Base-by-base conservation (phyloP, 2,888 invertebrate species). In the Sphaerophoria taeniata region DNA sequence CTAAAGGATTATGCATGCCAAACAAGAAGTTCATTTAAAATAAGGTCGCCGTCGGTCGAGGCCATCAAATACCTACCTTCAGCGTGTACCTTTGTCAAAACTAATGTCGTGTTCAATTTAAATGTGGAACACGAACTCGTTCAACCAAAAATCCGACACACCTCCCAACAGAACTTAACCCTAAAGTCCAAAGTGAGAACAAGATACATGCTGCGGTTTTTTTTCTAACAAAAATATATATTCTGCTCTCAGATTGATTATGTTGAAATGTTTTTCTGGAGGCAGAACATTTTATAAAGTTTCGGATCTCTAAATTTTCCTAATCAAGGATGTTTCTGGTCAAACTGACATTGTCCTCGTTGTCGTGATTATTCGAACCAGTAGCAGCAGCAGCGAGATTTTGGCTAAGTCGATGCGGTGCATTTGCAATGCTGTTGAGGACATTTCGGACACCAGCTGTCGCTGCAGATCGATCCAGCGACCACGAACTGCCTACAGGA, bases 341-440 rank as follows among this genome's bases (percentile, higher is more conserved):
- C 72, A 92, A 87, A 88, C 91, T 92, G 14, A 90, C 89, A 74
- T 90, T 89, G 81, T 92, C 92, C 39, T 92, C 92, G 63, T 87
- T 87, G 6, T 92, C 92, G 63, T 87, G 87, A 5, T 85, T 88
- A n/a, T 78, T 78, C 11, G 79, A 72, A 9, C 53, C 43, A 24
- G 24, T 24, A 24, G 9, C 39, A 11, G 39, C 3, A 43, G 9
- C 43, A 9, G 43, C 11, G 58, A 88, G 69, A 36, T 87, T 87
- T 76, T 89, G 85, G 81, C 89, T 88, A 74, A 89, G 87, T 9
- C 89, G 88, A 69, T 90, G 88, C 70, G 90, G 87, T 87, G 88
- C 87, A 90, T 89, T 89, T 63, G 89, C 87, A 58, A 90, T 89
- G 51, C 89, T 88, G 58, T 90, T 90, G 39, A 92, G 87, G 43